Base-by-base conservation (phyloP, 2,888 invertebrate species). In the Lomographa bimaculata region DNA sequence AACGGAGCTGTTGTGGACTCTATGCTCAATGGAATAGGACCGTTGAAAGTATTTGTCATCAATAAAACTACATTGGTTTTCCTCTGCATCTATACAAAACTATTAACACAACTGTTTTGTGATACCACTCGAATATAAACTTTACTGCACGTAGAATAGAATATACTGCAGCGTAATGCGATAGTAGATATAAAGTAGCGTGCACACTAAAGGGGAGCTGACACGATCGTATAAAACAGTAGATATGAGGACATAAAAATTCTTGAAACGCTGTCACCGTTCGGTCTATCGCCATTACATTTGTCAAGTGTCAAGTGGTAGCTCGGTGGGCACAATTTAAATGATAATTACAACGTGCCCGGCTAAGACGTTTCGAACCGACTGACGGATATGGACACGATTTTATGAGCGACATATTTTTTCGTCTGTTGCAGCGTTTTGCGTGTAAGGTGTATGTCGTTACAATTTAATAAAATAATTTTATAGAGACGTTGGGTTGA, bases 221-320 rank as follows among this genome's bases (percentile, higher is more conserved):
- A 78, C 81, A 78, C 57, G 80, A 60, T 77, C 80, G 67, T 84
- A 82, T 84, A 84, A 83, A 84, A 83, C 75, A 74, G 70, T 85
- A 76, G 81, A 84, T 86, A 87, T 85, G 85, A 82, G 85, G 65
- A 72, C 81, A 86, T 86, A 87, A 86, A 87, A 87, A 87, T 86
- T 86, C 84, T 81, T 77, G 67, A 75, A 77, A 75, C 75, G 81
- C 75, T 76, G 79, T 79, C 81, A 76, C 60, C 71, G 69, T 64
- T 70, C 74, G 72, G 75, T 70, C 74, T 78, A 79, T 78, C 76
- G 79, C 77, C 82, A 83, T 85, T 79, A 86, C 85, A 86, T 87
- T 86, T 84, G 86, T 87, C 87, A 86, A 83, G 77, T 84, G 87
- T 86, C 86, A 81, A 71, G 58, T 72, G 64, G 82, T 76, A 76